Evolutionary conservation across 1,140 invertebrate genomes (phyloP).

Genomic region (Hestina assimilis): DNA sequence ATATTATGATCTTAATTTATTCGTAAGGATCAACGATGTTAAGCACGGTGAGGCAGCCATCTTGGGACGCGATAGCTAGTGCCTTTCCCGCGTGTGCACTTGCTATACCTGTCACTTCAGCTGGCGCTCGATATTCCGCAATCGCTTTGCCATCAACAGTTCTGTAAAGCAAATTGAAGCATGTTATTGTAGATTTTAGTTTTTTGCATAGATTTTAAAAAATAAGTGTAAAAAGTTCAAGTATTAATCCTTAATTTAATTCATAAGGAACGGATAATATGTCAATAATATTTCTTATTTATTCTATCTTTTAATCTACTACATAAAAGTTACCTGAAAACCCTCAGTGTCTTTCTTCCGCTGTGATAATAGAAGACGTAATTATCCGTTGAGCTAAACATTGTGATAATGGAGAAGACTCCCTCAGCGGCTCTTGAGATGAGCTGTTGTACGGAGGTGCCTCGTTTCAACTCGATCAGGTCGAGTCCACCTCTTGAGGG

Average conservation of each 20-base stretch:
- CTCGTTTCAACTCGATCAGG: slow-evolving; percentile 91
- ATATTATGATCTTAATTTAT: slow-evolving; percentile 20
- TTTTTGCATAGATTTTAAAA: background rate
- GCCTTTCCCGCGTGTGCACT: slow-evolving; percentile 83
- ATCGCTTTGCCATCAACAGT: slow-evolving; percentile 92
- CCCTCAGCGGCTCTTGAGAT: slow-evolving; percentile 95
- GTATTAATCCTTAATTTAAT: background rate
- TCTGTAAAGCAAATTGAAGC: slow-evolving; percentile 66
- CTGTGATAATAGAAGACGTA: slow-evolving; percentile 99
- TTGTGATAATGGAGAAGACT: slow-evolving; percentile 96
- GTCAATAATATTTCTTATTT: too few species aligned
- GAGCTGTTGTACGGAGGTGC: slow-evolving; percentile 89
- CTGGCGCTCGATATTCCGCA: slow-evolving; percentile 95
- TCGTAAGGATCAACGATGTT: slow-evolving; percentile 90
- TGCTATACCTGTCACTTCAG: slow-evolving; percentile 91
- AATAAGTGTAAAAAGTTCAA: background rate
- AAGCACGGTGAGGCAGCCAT: slow-evolving; percentile 95
- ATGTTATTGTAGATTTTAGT: background rate
- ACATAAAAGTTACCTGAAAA: slow-evolving; percentile 92
- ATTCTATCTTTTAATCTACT: too few species aligned
- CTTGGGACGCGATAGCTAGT: slow-evolving; percentile 93
- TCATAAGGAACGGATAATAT: background rate
- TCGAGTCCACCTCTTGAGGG: slow-evolving; percentile 96
- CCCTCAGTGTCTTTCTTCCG: slow-evolving; percentile 93
- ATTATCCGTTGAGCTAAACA: slow-evolving; percentile 95